Base-by-base conservation (phyloP, 2,888 invertebrate genomes). In the Myopa testacea region DNA sequence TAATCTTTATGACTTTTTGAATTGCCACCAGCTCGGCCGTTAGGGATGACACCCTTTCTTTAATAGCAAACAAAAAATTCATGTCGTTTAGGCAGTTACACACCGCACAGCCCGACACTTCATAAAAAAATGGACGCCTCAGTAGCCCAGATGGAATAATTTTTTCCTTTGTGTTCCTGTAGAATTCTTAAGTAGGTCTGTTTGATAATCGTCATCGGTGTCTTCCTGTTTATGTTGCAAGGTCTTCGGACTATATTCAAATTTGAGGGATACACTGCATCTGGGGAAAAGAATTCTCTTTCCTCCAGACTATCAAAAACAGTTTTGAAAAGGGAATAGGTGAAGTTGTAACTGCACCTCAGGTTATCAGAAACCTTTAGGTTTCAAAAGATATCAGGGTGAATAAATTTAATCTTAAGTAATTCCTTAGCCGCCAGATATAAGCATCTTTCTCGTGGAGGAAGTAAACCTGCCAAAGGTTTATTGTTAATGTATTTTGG, bases 351-450 rank as follows among this genome's bases (percentile, higher is more conserved):
- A 26, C 62, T 62, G n/a, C n/a, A 26, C 3, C 26, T 62, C 7
- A 19, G 8, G n/a, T 62, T n/a, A 4, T 62, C 7, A n/a, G 19
- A 4, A 8, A 62, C 7, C 7, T 10, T n/a, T 8, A 62, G 7
- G n/a, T 62, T 26, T 8, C 26, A 8, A 19, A 26, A 26, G 8
- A 26, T 4, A 6, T n/a, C n/a, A 26, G 26, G 62, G 26, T n/a
- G 62, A 26, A 26, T 4, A 62, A 60, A 12, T 75, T 75, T 75
- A 4, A 75, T 4, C 55, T 67, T 75, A 4, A 75, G 3, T 12
- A 75, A n/a, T 67, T 75, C 55, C 37, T 75, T 75, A 14, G 67
- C 75, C 3, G 75, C 19, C 12, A 75, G 55, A 16, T 75, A 75
- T 14, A 16, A 12, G 0, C 67, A 1, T 38, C 75, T 67, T 67